phyloP scores from a whole-genome alignment of 2,797 vertebrate genomes.

The Limnodromus scolopaceus region DNA sequence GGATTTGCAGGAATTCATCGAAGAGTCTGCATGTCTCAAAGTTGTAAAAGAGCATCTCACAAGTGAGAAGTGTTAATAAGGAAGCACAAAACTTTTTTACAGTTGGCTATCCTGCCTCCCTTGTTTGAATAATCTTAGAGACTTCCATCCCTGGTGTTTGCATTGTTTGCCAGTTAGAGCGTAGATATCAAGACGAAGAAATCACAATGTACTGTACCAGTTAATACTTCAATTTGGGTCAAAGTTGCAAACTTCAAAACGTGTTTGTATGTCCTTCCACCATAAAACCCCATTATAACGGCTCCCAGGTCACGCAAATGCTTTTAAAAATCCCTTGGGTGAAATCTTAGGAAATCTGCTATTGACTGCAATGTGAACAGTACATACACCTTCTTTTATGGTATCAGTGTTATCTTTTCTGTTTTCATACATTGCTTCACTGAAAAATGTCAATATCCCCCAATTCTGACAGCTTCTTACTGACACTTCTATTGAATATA shows the following conservation, averaged over 20 bases:
- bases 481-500: background rate
- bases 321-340: slow-evolving; percentile 32
- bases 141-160: background rate
- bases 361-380: background rate
- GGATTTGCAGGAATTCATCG: background rate
- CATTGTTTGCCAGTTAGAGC: background rate
- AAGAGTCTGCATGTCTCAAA: background rate
- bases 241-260: slow-evolving; percentile 1
- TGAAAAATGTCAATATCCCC: slow-evolving; percentile 10
- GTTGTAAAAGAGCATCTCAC: background rate
- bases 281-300: background rate
- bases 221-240: background rate
- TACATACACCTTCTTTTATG: background rate
- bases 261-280: background rate
- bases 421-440: background rate
- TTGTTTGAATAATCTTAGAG: background rate
- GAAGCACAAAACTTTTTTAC: background rate
- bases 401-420: slow-evolving; percentile 3
- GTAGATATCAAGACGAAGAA: background rate
- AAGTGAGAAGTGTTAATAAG: background rate
- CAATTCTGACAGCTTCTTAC: slow-evolving; percentile 8
- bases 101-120: background rate
- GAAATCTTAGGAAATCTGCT: slow-evolving; percentile 7
- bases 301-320: background rate
- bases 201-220: background rate